phyloP scores from a whole-genome alignment of 2,797 vertebrate species.

The Alexandromys oeconomus region DNA sequence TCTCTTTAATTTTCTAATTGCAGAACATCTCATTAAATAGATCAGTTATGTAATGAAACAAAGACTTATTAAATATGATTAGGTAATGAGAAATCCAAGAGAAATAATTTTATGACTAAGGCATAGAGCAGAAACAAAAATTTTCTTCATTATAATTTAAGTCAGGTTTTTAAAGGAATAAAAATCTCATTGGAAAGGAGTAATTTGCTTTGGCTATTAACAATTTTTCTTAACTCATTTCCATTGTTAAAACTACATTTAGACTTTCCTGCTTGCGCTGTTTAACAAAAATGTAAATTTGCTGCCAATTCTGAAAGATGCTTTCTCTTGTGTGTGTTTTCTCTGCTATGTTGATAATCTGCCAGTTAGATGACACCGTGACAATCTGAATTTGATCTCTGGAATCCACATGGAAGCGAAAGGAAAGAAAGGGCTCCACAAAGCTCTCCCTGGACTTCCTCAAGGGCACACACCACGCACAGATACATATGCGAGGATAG shows the following conservation, averaged over 20 bases:
- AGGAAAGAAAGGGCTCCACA: not conserved
- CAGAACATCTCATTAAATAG: not conserved
- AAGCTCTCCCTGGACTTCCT: not conserved
- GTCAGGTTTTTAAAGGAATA: constrained; percentile 31
- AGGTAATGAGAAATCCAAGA: constrained; percentile 11
- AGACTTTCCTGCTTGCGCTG: not conserved
- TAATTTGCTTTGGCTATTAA: constrained; percentile 22
- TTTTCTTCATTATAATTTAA: constrained; percentile 16
- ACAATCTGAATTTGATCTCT: not conserved
- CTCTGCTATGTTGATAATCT: not conserved
- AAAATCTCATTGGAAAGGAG: constrained; percentile 34
- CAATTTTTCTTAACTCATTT: constrained; percentile 31
- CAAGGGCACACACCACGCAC: not conserved
- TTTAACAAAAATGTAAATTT: constrained; percentile 29
- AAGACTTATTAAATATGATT: not conserved
- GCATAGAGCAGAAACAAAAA: constrained; percentile 15
- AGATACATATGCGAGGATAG: not conserved
- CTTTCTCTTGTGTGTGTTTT: constrained; percentile 5
- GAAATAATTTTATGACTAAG: not conserved
- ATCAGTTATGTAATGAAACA: not conserved
- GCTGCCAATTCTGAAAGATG: not conserved
- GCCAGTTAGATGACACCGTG: not conserved
- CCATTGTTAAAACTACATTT: constrained; percentile 1
- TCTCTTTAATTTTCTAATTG: constrained; percentile 33
- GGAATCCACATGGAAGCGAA: not conserved